Evolutionary conservation across 2,797 vertebrate species (phyloP).

Genomic region (Euphonia xanthogaster): DNA sequence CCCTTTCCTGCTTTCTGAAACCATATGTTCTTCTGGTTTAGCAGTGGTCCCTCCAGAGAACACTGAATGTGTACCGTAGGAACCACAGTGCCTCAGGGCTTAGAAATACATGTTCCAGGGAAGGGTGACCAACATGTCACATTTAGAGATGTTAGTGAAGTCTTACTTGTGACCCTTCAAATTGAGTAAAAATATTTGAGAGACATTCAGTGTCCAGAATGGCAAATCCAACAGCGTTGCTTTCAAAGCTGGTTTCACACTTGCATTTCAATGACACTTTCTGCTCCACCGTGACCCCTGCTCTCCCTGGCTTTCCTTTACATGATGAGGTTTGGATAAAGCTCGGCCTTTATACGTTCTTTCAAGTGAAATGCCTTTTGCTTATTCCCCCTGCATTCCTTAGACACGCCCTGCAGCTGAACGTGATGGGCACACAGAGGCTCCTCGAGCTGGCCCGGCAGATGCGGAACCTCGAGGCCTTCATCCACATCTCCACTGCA

Average conservation of each 20-base stretch:
- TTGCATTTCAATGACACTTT: not conserved
- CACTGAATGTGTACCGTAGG: not conserved
- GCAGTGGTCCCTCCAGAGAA: not conserved
- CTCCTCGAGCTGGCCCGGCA: slow-evolving; percentile 87
- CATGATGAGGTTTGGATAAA: not conserved
- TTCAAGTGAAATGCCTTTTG: not conserved
- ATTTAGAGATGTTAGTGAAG: not conserved
- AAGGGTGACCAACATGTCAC: not conserved
- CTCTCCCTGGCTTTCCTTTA: not conserved
- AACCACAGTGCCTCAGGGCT: not conserved
- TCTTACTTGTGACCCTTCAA: not conserved
- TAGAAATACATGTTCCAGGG: not conserved
- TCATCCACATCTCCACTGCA: slow-evolving; percentile 94
- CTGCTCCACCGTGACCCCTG: not conserved
- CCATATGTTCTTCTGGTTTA: not conserved
- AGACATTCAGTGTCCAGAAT: not conserved
- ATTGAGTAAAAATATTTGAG: not conserved
- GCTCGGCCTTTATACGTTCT: not conserved
- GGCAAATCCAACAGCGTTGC: not conserved
- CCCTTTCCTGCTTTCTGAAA: not conserved
- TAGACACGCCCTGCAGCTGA: slow-evolving; percentile 90
- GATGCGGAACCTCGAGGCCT: slow-evolving; percentile 91
- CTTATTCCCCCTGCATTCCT: not conserved
- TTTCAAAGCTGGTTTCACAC: not conserved
- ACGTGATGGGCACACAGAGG: slow-evolving; percentile 89